These are phyloP conservation scores for Channallabes apus DNA, from an alignment of 2,797 vertebrate genomes.

Conservation along the genomic window DNA sequence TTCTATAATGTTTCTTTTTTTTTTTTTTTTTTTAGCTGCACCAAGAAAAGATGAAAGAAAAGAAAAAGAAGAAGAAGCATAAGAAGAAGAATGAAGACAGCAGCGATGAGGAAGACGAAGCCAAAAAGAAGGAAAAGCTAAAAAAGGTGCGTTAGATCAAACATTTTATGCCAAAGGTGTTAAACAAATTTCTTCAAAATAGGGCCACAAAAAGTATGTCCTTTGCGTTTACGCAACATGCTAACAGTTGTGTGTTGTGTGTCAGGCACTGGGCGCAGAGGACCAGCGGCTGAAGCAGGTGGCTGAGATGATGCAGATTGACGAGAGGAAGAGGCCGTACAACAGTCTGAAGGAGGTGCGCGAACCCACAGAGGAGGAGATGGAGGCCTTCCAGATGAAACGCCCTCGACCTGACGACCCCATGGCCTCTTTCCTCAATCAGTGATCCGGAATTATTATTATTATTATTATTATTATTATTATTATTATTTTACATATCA, in stretches of 20 bases:
- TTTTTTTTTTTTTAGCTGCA: constrained; percentile 77
- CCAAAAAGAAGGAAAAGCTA: constrained; percentile 91
- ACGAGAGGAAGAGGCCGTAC: constrained; percentile 95
- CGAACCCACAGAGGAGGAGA: constrained; percentile 97
- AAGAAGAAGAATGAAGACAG: constrained; percentile 85
- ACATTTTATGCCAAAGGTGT: not conserved
- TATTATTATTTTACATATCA: not conserved
- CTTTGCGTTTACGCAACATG: not conserved
- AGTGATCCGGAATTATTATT: constrained; percentile 62
- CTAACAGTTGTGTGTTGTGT: not conserved
- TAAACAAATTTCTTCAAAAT: not conserved
- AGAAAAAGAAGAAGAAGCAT: constrained; percentile 91
- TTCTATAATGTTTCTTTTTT: not conserved
- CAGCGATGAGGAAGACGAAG: constrained; percentile 90
- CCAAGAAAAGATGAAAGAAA: constrained; percentile 89
- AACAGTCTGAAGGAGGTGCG: constrained; percentile 83
- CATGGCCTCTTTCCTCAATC: constrained; percentile 92
- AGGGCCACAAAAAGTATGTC: not conserved
- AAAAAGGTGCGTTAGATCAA: constrained; percentile 80
- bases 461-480: too few species aligned
- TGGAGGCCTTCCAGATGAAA: constrained; percentile 98
- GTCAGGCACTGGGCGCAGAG: constrained; percentile 92
- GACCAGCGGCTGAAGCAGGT: constrained; percentile 88
- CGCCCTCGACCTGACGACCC: constrained; percentile 89
- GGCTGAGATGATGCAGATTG: constrained; percentile 86